These are phyloP conservation scores for Atethmia centrago DNA, from an alignment of 2,888 invertebrate genomes.

Conservation along the genomic window DNA sequence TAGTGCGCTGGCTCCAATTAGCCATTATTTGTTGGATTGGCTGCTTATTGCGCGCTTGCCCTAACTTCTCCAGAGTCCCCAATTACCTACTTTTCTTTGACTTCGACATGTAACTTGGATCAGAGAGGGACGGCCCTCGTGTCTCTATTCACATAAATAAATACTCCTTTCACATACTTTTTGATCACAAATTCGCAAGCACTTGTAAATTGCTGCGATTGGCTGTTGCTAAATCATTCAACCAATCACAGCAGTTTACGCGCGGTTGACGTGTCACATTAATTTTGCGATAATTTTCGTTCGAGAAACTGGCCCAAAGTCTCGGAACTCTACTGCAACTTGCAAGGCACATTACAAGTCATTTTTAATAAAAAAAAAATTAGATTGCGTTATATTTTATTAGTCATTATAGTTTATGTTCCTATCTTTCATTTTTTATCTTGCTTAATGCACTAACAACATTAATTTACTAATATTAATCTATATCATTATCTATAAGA, in stretches of 20 bases:
- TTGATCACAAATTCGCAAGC: neutral
- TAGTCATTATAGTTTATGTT: neutral
- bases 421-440: neutral
- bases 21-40: too few relatives aligned
- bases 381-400: too few relatives aligned
- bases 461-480: conserved; percentile 13
- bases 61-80: neutral
- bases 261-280: too few relatives aligned
- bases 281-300: too few relatives aligned
- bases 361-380: conserved; percentile 1
- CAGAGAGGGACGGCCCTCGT: neutral
- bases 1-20: too few relatives aligned
- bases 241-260: too few relatives aligned
- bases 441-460: conserved; percentile 5
- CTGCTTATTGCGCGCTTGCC: too few relatives aligned
- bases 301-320: too few relatives aligned
- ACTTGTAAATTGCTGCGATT: too few relatives aligned
- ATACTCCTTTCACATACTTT: neutral
- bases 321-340: neutral
- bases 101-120: neutral
- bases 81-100: conserved; percentile 3
- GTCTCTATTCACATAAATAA: neutral
- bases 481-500: conserved; percentile 21
- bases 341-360: neutral
- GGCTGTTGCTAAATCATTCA: too few relatives aligned